Conservation (phyloP, 2,888 invertebrate genomes). For the Acheta domesticus region DNA sequence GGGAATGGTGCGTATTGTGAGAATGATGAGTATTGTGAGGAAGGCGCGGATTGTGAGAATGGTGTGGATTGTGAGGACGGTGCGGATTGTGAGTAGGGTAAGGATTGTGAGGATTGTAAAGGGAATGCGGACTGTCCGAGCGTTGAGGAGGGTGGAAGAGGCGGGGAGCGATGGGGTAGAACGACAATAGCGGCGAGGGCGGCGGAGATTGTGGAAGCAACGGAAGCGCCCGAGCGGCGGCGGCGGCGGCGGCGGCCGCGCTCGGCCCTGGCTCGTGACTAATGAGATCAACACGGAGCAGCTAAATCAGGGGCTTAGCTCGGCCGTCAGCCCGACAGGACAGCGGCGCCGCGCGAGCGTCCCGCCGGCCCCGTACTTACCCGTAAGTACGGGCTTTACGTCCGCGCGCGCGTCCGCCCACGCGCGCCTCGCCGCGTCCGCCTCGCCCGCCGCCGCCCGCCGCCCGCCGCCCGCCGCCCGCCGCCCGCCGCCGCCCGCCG, state of each 20-base stretch:
- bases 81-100: too few relatives aligned
- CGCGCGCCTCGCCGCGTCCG: neutral
- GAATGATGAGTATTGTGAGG: too few relatives aligned
- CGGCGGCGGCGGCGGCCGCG: neutral
- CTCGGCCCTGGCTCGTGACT: neutral
- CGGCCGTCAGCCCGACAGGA: constrained; percentile 1
- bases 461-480: neutral
- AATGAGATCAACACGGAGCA: constrained; percentile 18
- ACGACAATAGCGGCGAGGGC: neutral
- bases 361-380: neutral
- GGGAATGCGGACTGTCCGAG: neutral
- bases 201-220: neutral
- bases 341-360: neutral
- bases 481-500: too few relatives aligned
- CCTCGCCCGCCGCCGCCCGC: neutral
- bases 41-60: too few relatives aligned
- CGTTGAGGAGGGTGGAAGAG: neutral
- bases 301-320: constrained; percentile 9
- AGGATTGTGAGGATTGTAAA: too few relatives aligned
- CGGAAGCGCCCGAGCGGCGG: neutral
- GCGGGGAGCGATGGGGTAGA: neutral
- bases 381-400: constrained; percentile 10
- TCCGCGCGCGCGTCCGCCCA: neutral
- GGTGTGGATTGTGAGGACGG: too few relatives aligned
- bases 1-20: too few relatives aligned